Conservation (phyloP, 2,888 invertebrate species). For the Masnerella sp. region DNA sequence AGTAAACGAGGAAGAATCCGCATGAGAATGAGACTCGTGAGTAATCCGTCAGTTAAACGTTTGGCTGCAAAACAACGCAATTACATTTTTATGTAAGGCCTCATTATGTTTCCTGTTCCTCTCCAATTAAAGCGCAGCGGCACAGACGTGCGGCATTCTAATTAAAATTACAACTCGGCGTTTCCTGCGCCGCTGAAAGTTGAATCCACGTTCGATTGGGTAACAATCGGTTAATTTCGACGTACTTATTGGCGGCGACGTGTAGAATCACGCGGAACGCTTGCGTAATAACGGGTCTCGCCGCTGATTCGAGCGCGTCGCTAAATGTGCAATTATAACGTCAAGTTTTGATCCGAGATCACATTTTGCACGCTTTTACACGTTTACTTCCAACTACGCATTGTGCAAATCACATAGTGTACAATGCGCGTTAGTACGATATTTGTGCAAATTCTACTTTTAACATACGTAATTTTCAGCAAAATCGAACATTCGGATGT, state of each 20-base stretch:
- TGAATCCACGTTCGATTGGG: slow-evolving; percentile 13
- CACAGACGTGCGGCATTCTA: slow-evolving; percentile 23
- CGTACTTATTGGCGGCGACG: slow-evolving; percentile 6
- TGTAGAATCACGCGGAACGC: slow-evolving; percentile 16
- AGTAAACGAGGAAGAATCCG: no score
- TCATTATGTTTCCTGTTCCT: slow-evolving; percentile 40
- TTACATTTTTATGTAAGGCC: slow-evolving; percentile 53
- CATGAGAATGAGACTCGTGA: slow-evolving; percentile 15
- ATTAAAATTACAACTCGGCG: slow-evolving; percentile 28
- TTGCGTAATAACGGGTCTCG: slow-evolving; percentile 31
- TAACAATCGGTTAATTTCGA: slow-evolving; percentile 18
- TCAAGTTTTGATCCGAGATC: slow-evolving; percentile 34
- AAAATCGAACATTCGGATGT: no score
- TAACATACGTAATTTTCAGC: no score
- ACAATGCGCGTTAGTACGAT: slow-evolving; percentile 6
- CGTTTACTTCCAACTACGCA: slow-evolving; percentile 10
- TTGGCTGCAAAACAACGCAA: slow-evolving; percentile 51
- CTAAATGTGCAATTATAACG: slow-evolving; percentile 44
- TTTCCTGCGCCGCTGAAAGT: neutral
- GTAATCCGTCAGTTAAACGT: slow-evolving; percentile 34
- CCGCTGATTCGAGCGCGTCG: slow-evolving; percentile 29
- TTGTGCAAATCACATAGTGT: slow-evolving; percentile 22
- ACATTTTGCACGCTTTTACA: slow-evolving; percentile 28
- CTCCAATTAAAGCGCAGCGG: slow-evolving; percentile 44
- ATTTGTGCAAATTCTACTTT: no score